Base-by-base conservation (phyloP, 37 sponge, comb jelly and placozoan species). In the Agelas oroides region DNA sequence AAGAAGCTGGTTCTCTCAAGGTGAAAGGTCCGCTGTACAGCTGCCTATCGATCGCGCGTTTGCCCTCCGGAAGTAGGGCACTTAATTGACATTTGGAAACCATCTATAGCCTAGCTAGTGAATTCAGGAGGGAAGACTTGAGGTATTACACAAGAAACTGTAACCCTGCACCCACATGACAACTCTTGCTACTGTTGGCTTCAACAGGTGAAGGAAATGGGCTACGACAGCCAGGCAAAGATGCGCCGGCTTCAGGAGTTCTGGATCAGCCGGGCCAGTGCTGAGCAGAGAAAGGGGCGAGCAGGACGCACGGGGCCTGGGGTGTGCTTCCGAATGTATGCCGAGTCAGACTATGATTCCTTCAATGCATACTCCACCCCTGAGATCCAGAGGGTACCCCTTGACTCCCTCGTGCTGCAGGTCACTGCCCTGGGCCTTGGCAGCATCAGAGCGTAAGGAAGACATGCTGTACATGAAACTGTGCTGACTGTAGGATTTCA, bases 271-370 rank as follows among this genome's bases (percentile, higher is more conserved):
- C 87, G 89, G 18, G 98, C 98, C 71, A 97, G 98, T 78, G 91
- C 98, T 28, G 98, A 97, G 71, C 98, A 97, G 88, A 53, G 98
- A 38, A 97, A 97, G 81, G 98, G 98, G 60, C 87, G 98, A 65
- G 98, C 98, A 76, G 98, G 98, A 18, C 89, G 98, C 0, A 97
- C 98, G 66, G 98, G 98, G 0, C 98, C 98, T 30, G 98, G 98
- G 53, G 98, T 94, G 55, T 97, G 98, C 65, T 97, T 87, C 82
- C 81, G 98, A 55, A 84, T 97, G 81, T 97, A 97, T 65, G 72
- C 95, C 27, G 93, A 92, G 30, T 85, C 88, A 15, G 98, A 97
- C 65, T 97, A 95, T 46, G 89, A 86, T 27, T 73, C 95, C 14
- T 94, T 97, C 73, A 82, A 67, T 0, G 91, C 87, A 30, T 97